Conservation (phyloP, 2,113 vertebrate genomes). For the Microcebus tavaratra region DNA sequence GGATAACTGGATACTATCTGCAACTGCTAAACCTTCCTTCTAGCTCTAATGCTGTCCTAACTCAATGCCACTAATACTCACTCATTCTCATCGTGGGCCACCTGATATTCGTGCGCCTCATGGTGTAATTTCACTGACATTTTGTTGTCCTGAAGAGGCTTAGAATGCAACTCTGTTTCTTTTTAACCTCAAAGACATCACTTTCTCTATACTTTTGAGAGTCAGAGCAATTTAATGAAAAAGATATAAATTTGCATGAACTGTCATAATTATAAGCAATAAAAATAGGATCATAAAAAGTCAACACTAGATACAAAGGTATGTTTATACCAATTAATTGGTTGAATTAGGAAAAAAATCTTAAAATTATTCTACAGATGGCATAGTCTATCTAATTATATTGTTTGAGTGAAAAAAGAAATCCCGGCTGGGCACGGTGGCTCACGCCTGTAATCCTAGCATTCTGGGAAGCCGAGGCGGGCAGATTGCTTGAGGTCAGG, state of each 20-base stretch:
- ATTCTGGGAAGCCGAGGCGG: no score
- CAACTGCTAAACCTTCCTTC: not conserved
- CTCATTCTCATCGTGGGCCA: not conserved
- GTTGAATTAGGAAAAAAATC: not conserved
- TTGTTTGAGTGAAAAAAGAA: not conserved
- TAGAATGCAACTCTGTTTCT: not conserved
- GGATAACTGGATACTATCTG: not conserved
- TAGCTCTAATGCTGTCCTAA: not conserved
- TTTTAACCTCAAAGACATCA: not conserved
- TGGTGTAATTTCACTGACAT: not conserved
- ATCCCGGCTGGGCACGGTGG: not conserved
- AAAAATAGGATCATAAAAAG: not conserved
- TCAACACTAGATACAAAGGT: not conserved
- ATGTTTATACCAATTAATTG: not conserved
- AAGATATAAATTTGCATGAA: not conserved
- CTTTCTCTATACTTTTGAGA: not conserved
- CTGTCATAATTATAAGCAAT: not conserved
- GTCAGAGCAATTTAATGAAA: not conserved
- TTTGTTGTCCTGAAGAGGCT: not conserved
- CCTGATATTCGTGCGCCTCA: not conserved
- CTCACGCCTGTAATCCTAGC: no score
- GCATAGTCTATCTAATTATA: constrained; percentile 5
- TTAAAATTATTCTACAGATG: not conserved
- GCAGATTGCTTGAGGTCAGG: no score
- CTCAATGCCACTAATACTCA: not conserved